These are phyloP conservation scores for Indicator indicator DNA, from an alignment of 2,113 vertebrate genomes.

Conservation along the genomic window DNA sequence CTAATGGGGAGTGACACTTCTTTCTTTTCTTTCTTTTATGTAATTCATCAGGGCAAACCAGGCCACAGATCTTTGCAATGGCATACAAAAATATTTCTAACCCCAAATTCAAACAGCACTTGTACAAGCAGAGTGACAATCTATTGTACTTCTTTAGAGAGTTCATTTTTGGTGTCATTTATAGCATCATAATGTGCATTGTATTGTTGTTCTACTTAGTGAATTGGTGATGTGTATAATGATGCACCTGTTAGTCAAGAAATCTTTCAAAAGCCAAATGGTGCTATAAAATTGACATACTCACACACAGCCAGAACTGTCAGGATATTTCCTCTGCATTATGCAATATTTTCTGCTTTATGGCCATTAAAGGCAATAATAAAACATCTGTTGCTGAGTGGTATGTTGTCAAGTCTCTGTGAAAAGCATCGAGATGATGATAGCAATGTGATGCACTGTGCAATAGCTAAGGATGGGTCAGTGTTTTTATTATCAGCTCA, in stretches of 20 bases:
- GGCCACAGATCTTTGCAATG: neutral
- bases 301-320: slow-evolving; percentile 17
- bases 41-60: neutral
- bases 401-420: slow-evolving; percentile 52
- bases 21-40: neutral
- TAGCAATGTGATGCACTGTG: neutral
- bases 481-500: slow-evolving; percentile 6
- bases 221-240: slow-evolving; percentile 64
- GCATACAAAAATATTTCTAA: neutral
- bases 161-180: slow-evolving; percentile 64
- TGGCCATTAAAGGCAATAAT: slow-evolving; percentile 66
- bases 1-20: neutral
- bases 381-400: slow-evolving; percentile 64
- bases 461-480: slow-evolving; percentile 6
- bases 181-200: neutral
- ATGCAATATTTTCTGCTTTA: slow-evolving; percentile 70
- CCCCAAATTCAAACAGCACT: slow-evolving; percentile 12
- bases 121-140: slow-evolving; percentile 25
- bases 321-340: slow-evolving; percentile 55
- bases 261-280: slow-evolving; percentile 56
- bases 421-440: slow-evolving; percentile 39
- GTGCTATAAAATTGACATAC: slow-evolving; percentile 53
- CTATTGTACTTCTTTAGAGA: slow-evolving; percentile 49
- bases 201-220: slow-evolving; percentile 56
- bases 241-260: slow-evolving; percentile 73